Percentiles rank a stretch among this genome's conserved stretches.
These are phyloP conservation scores for Myripristis jacobus DNA, from an alignment of 2,797 vertebrate species.

Conservation along the genomic window DNA sequence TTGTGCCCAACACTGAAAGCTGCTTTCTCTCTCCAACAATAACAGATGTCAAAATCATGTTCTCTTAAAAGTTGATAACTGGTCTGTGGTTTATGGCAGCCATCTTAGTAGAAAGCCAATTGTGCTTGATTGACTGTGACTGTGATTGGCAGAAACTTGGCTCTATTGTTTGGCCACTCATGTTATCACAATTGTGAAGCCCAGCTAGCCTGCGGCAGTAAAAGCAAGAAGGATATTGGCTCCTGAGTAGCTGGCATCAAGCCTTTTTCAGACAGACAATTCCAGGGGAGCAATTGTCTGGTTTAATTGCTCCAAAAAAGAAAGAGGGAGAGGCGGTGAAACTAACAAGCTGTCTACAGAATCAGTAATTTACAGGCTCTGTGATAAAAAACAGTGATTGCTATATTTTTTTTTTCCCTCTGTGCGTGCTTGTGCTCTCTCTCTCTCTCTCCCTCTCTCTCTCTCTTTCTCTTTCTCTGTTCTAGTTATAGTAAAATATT, in stretches of 20 bases:
- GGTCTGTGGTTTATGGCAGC: constrained; percentile 62
- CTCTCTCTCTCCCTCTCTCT: background rate
- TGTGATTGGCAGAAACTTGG: constrained; percentile 79
- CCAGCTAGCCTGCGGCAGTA: constrained; percentile 65
- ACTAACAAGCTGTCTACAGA: constrained; percentile 84
- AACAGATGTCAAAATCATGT: constrained; percentile 74
- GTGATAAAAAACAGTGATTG: constrained; percentile 72
- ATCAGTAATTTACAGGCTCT: constrained; percentile 77
- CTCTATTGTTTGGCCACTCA: constrained; percentile 71
- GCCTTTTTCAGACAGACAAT: constrained; percentile 75
- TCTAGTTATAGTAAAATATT: constrained; percentile 66
- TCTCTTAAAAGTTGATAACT: constrained; percentile 71
- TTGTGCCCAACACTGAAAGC: constrained; percentile 62
- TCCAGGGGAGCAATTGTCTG: constrained; percentile 80
- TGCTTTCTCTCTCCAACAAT: constrained; percentile 67
- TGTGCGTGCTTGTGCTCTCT: background rate
- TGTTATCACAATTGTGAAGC: constrained; percentile 75
- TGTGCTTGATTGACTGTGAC: constrained; percentile 76
- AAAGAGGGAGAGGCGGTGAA: constrained; percentile 73
- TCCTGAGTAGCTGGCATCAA: constrained; percentile 74
- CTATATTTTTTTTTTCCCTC: constrained; percentile 37
- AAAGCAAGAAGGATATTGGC: constrained; percentile 75
- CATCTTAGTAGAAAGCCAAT: constrained; percentile 62
- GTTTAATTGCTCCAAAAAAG: constrained; percentile 83
- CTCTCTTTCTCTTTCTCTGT: constrained; percentile 15